Evolutionary conservation across 2,888 invertebrate species (phyloP).

Genomic region (Hermaeophaga mercurialis): DNA sequence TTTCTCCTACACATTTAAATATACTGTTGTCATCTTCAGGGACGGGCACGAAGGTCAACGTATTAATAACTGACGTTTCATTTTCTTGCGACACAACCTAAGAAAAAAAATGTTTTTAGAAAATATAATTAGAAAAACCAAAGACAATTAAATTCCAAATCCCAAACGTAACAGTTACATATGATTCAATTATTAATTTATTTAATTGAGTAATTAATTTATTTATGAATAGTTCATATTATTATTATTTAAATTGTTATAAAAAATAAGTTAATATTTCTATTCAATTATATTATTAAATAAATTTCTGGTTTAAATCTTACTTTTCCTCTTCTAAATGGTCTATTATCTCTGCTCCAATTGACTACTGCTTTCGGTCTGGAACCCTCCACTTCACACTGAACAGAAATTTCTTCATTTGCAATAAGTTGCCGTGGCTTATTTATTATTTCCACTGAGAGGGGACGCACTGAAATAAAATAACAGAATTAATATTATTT

Average conservation of each 20-base stretch:
- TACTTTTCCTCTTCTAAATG: conserved; percentile 79
- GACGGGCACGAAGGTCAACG: conserved; percentile 77
- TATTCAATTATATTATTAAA: no score
- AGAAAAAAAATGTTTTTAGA: conserved; percentile 31
- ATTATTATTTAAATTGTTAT: no score
- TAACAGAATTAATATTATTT: no score
- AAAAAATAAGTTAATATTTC: no score
- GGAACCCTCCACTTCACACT: conserved; percentile 84
- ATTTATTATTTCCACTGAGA: conserved; percentile 74
- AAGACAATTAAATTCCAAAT: no score
- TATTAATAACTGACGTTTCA: conserved; percentile 76
- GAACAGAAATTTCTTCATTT: conserved; percentile 76
- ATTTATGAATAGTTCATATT: no score
- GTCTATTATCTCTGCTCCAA: conserved; percentile 83
- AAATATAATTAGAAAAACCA: no score
- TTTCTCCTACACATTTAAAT: conserved; percentile 85
- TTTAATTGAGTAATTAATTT: no score
- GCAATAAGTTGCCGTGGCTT: conserved; percentile 81
- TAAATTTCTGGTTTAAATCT: no score
- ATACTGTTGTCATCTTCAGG: conserved; percentile 85
- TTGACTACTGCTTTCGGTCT: conserved; percentile 83
- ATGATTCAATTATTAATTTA: no score
- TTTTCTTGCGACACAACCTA: conserved; percentile 70
- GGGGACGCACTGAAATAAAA: conserved; percentile 78
- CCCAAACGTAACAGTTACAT: no score